phyloP scores from a whole-genome alignment of 2,888 invertebrate species.

The Sarcophaga variegata region DNA sequence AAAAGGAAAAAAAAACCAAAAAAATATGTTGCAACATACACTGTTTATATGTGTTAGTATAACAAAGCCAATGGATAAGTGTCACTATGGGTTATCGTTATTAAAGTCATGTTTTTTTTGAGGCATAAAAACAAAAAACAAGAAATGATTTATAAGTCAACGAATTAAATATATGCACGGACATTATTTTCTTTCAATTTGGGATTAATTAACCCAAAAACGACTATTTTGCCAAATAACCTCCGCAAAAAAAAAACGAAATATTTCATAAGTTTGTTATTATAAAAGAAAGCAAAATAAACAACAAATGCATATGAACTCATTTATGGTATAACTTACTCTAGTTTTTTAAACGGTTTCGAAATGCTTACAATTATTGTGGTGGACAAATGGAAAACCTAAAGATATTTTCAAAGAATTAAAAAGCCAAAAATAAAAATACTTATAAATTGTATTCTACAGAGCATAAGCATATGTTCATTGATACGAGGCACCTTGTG shows the following conservation, averaged over 20 bases:
- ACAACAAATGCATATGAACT: not conserved
- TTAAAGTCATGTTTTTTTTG: slow-evolving; percentile 56
- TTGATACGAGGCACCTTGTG: slow-evolving; percentile 37
- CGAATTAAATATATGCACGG: too few species aligned
- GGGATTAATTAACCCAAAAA: not conserved
- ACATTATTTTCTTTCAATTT: not conserved
- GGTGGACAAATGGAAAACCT: not conserved
- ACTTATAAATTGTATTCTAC: not conserved
- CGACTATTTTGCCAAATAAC: not conserved
- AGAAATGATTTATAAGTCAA: slow-evolving; percentile 55
- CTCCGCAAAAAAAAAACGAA: not conserved
- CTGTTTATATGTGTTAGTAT: slow-evolving; percentile 5
- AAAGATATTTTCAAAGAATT: slow-evolving; percentile 2
- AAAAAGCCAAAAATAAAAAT: not conserved
- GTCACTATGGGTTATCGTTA: slow-evolving; percentile 64
- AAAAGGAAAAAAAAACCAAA: not conserved
- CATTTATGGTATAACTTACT: not conserved
- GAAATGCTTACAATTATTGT: too few species aligned
- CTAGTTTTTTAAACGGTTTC: not conserved
- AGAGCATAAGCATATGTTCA: not conserved
- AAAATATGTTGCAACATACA: not conserved
- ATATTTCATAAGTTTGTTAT: not conserved
- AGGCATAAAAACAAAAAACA: not conserved
- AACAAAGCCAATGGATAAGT: slow-evolving; percentile 60
- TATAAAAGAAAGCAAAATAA: not conserved